These are phyloP conservation scores for Cylindroiulus punctatus DNA, from an alignment of 2,888 invertebrate genomes.

Conservation along the genomic window DNA sequence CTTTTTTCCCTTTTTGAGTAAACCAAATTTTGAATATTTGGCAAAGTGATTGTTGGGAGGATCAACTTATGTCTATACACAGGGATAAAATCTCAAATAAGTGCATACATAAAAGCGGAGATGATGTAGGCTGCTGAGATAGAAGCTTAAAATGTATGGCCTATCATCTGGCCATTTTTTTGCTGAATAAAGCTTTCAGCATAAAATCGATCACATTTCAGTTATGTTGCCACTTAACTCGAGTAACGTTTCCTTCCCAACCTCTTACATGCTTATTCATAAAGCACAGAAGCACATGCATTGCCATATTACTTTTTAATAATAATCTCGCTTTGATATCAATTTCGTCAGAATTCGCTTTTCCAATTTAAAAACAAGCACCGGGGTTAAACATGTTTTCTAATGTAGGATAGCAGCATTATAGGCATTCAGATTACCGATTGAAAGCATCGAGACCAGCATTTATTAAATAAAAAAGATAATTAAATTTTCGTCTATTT, in stretches of 20 bases:
- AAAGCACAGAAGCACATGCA: not conserved
- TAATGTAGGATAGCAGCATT: not conserved
- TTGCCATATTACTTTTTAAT: slow-evolving; percentile 20
- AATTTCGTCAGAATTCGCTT: slow-evolving; percentile 2
- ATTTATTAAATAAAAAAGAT: slow-evolving; percentile 37
- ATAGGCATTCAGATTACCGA: not conserved
- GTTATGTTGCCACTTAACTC: slow-evolving; percentile 38
- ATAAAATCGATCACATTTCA: slow-evolving; percentile 34
- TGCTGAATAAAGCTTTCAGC: slow-evolving; percentile 5
- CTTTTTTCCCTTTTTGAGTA: not conserved
- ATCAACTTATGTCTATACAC: not conserved
- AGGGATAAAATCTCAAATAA: not conserved
- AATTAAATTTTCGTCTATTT: not conserved
- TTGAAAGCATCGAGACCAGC: not conserved
- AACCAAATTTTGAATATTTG: slow-evolving; percentile 2
- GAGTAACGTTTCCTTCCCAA: slow-evolving; percentile 14
- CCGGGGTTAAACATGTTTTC: not conserved
- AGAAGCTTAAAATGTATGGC: slow-evolving; percentile 11
- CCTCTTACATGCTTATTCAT: not conserved
- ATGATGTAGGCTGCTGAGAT: not conserved
- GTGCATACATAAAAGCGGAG: slow-evolving; percentile 8
- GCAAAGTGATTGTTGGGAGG: not conserved
- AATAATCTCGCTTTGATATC: slow-evolving; percentile 16
- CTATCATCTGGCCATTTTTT: slow-evolving; percentile 19
- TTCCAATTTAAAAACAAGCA: not conserved